Evolutionary conservation across 2,888 invertebrate species (phyloP), one percentile per base, ranked within the genome.

Genomic region (Marasmarcha lunaedactyla): DNA sequence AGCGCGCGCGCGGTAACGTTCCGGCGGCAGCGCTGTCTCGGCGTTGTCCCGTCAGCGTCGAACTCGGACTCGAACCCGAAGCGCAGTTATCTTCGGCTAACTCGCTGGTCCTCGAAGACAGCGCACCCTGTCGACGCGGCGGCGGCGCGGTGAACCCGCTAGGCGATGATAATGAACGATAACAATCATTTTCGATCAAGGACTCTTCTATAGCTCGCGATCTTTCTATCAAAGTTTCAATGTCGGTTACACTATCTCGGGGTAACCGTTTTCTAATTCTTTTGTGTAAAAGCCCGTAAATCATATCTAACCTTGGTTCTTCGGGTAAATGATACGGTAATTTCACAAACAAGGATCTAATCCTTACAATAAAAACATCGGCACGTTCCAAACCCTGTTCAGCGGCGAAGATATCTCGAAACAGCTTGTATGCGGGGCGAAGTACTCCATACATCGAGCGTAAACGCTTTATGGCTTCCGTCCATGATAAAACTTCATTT

Each of bases 361-460:
- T 26, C n/a, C n/a, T n/a, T n/a, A n/a, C n/a, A n/a, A n/a, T 26
- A 35, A 26, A 11, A 14, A 9, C 46, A 12, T 53, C n/a, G n/a
- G n/a, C n/a, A n/a, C n/a, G n/a, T n/a, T n/a, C n/a, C n/a, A n/a
- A n/a, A n/a, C n/a, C n/a, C n/a, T n/a, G n/a, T n/a, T n/a, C n/a
- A n/a, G n/a, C n/a, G n/a, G n/a, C n/a, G n/a, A n/a, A n/a, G n/a
- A n/a, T n/a, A n/a, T n/a, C n/a, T n/a, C n/a, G n/a, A n/a, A n/a
- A n/a, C n/a, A n/a, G n/a, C n/a, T n/a, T n/a, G n/a, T n/a, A n/a
- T n/a, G n/a, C n/a, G n/a, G n/a, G n/a, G n/a, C n/a, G n/a, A n/a
- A n/a, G n/a, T n/a, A n/a, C n/a, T n/a, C n/a, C n/a, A n/a, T n/a
- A n/a, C n/a, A n/a, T n/a, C n/a, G n/a, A n/a, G n/a, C n/a, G n/a